These are phyloP conservation scores for Nudaria mundana DNA, from an alignment of 2,888 invertebrate species.

Conservation along the genomic window DNA sequence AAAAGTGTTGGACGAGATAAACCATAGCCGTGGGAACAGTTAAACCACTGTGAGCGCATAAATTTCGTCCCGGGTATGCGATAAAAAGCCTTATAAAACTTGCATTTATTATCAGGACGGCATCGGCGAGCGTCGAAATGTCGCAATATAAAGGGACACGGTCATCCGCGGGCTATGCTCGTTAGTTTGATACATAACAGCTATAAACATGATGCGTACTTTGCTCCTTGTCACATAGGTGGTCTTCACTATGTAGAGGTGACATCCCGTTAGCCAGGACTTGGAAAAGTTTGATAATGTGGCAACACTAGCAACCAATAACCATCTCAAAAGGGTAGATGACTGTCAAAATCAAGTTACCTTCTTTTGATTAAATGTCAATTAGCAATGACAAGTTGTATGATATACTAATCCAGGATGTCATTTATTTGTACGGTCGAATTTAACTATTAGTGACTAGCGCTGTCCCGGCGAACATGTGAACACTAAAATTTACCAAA, in stretches of 20 bases:
- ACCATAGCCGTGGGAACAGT: conserved; percentile 60
- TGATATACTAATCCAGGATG: no score
- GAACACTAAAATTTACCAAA: no score
- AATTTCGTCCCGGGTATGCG: conserved; percentile 47
- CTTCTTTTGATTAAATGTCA: no score
- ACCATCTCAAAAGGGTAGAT: no score
- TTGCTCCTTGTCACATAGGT: conserved; percentile 21
- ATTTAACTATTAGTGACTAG: no score
- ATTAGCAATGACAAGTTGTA: no score
- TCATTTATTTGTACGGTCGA: no score
- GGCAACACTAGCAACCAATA: no score
- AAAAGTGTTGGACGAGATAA: conserved; percentile 47
- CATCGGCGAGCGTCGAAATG: conserved; percentile 41
- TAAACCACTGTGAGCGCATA: conserved; percentile 51
- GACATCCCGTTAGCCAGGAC: background rate
- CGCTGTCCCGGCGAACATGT: no score
- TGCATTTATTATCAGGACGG: conserved; percentile 56
- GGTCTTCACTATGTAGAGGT: conserved; percentile 1
- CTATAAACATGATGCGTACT: conserved; percentile 44
- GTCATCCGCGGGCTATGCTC: conserved; percentile 43
- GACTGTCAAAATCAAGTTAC: no score
- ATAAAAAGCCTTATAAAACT: conserved; percentile 64
- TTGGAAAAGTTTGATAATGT: conserved; percentile 15
- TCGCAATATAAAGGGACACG: conserved; percentile 49
- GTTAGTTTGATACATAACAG: conserved; percentile 56